Percentiles rank a stretch among this genome's conserved stretches.
Evolutionary conservation across 2,797 vertebrate genomes (phyloP).

Genomic region (Gambelia wislizenii): DNA sequence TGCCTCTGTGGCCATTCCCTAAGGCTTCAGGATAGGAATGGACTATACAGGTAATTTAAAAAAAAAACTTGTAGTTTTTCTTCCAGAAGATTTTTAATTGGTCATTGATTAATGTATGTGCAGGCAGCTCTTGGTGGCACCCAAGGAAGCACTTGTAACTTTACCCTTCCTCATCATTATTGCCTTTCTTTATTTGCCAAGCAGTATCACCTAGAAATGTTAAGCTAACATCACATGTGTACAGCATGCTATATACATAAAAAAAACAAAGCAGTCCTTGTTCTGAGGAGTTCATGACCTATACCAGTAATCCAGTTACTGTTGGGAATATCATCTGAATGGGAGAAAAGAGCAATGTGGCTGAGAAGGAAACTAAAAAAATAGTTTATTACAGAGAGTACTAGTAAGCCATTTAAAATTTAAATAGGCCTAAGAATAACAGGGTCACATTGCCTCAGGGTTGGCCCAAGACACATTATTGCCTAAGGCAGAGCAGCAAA

Average conservation of each 20-base stretch:
- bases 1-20: neutral
- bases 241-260: neutral
- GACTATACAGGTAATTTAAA: neutral
- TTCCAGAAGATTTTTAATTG: constrained; percentile 19
- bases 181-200: constrained; percentile 44
- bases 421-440: neutral
- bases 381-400: constrained; percentile 15
- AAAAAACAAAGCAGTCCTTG: constrained; percentile 29
- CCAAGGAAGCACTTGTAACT: constrained; percentile 43
- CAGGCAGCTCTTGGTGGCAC: constrained; percentile 34
- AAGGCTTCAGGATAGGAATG: neutral
- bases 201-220: constrained; percentile 47
- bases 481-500: neutral
- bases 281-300: constrained; percentile 54
- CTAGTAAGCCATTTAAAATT: constrained; percentile 19
- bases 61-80: neutral
- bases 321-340: neutral
- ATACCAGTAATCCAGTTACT: neutral
- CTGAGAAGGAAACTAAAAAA: neutral
- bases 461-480: neutral
- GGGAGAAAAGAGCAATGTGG: constrained; percentile 23
- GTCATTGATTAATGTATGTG: neutral
- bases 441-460: neutral
- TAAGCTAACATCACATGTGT: constrained; percentile 11
- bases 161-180: constrained; percentile 47